Evolutionary conservation across 2,113 vertebrate species (phyloP).

Genomic region (Aegithalos caudatus): DNA sequence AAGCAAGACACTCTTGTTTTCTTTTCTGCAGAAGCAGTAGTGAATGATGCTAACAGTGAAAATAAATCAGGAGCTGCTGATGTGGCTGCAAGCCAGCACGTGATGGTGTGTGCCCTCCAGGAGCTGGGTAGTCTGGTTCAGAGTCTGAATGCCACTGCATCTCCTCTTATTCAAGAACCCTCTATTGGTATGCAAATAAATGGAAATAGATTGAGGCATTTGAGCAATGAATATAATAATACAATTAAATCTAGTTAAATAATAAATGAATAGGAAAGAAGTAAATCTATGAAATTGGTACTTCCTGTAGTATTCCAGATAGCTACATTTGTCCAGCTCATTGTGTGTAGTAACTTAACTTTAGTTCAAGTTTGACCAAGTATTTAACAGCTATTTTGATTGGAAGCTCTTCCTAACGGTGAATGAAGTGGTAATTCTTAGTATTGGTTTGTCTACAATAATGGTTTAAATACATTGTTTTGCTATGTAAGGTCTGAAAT

Average conservation of each 20-base stretch:
- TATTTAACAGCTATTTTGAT: neutral
- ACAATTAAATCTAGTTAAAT: neutral
- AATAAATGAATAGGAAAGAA: neutral
- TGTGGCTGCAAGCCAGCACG: constrained; percentile 94
- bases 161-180: constrained; percentile 94
- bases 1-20: neutral
- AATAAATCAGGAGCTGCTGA: constrained; percentile 92
- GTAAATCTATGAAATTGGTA: neutral
- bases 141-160: constrained; percentile 92
- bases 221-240: neutral
- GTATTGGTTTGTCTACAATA: neutral
- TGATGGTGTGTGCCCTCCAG: constrained; percentile 97
- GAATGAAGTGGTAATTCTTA: neutral
- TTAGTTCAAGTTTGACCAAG: neutral
- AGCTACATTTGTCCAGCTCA: neutral
- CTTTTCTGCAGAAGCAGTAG: constrained; percentile 85
- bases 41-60: constrained; percentile 92
- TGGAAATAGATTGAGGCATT: neutral
- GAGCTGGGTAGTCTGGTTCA: constrained; percentile 96
- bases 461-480: neutral
- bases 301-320: neutral
- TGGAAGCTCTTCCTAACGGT: neutral
- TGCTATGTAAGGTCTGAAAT: neutral
- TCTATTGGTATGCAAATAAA: constrained; percentile 82
- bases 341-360: neutral